These are phyloP conservation scores for Lithobates sylvaticus DNA, from an alignment of 2,797 vertebrate genomes.

Conservation along the genomic window DNA sequence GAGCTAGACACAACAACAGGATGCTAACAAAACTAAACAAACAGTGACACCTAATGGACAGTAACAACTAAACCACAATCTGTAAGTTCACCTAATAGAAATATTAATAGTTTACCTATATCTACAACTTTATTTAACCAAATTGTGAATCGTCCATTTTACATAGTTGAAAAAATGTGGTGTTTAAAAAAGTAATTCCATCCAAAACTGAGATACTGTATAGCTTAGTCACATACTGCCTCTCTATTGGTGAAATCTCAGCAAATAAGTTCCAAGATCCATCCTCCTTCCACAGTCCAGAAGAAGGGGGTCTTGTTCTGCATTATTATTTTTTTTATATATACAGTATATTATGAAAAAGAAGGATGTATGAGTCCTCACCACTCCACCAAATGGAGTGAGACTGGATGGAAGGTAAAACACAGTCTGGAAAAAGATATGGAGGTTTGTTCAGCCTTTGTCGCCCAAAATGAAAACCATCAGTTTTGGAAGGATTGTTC, in stretches of 20 bases:
- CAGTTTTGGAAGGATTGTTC: too few species aligned
- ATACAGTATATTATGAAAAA: too few species aligned
- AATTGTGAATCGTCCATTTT: neutral
- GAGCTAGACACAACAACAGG: neutral
- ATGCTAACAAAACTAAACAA: constrained; percentile 5
- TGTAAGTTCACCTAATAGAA: neutral
- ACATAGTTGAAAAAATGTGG: neutral
- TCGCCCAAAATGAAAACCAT: too few species aligned
- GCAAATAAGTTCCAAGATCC: neutral
- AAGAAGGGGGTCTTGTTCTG: too few species aligned
- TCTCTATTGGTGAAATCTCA: neutral
- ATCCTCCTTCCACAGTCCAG: neutral
- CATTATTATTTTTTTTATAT: too few species aligned
- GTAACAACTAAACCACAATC: neutral
- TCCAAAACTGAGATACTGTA: too few species aligned
- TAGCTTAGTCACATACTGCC: neutral
- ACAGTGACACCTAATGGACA: constrained; percentile 35
- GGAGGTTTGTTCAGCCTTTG: too few species aligned
- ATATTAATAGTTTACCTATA: neutral
- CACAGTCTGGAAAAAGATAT: too few species aligned
- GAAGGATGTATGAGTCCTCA: too few species aligned
- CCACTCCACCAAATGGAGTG: too few species aligned
- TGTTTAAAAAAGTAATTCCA: neutral
- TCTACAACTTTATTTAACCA: too few species aligned
- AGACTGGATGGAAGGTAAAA: too few species aligned